Evolutionary conservation across 2,888 invertebrate species (phyloP), one percentile per base, ranked within the genome.

Genomic region (Pristionchus exspectatus): DNA sequence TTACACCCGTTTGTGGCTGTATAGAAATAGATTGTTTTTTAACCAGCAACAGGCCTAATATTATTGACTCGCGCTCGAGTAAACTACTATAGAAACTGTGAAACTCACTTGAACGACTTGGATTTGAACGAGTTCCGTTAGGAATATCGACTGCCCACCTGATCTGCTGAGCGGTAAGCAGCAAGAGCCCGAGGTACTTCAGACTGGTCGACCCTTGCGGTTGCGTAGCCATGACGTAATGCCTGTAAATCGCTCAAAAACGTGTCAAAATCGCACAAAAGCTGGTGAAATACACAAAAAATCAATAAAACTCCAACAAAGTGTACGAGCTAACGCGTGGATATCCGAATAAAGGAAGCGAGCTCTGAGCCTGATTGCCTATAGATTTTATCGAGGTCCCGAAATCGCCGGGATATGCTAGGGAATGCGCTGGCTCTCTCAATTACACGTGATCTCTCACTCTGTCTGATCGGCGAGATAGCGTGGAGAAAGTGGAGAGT

Each of bases 111-210:
- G 63, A n/a, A n/a, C n/a, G n/a, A n/a, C n/a, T n/a, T n/a, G n/a
- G n/a, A n/a, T n/a, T n/a, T n/a, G n/a, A n/a, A n/a, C n/a, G 44
- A 44, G 9, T 44, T 56, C 2, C 16, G 21, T 12, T 18, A 56
- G 14, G 56, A 56, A 9, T 38, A 83, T 83, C 83, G 30, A 83
- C 18, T 84, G 50, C 77, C 27, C 87, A 94, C 94, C 93, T 91
- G 30, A 94, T 93, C 89, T 94, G 94, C 72, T 95, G 94, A 16
- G 94, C 54, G 4, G 94, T 94, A 12, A 94, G 92, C 18, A 93
- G 90, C 18, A 93, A 21, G 44, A 94, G 91, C 18, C 93, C 94
- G 38, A 92, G 90, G 89, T 93, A 94, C 89, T 94, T 94, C 91
- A 92, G 94, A 69, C 90, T 87, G 4, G 69, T 69, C 4, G 87